Base-by-base conservation (phyloP, 2,888 invertebrate genomes). In the Pogonocherus hispidulus region DNA sequence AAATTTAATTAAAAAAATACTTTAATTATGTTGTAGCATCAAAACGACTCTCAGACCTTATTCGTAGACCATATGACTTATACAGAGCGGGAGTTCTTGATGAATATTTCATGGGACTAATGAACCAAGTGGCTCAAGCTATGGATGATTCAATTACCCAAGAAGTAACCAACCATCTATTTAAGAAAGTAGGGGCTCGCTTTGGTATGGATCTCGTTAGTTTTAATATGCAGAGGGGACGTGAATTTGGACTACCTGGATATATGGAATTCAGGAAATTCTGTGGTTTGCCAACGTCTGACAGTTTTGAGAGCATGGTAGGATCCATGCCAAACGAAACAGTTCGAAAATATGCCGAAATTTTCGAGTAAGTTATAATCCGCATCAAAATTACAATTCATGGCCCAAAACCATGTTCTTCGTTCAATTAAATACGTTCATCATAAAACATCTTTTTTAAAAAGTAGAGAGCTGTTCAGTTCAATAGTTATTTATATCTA, bases 101-200 rank as follows among this genome's bases (percentile, higher is more conserved):
- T 82, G 95, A 96, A 86, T 97, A 96, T 83, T 91, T 96, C 35
- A 95, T 96, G 94, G 96, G 96, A 37, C 86, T 96, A 72, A 93
- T 95, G 92, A 96, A 96, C 85, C 96, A 97, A 87, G 95, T 96
- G 19, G 95, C 96, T 1, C 96, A 96, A 85, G 95, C 96, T 81
- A 96, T 96, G 94, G 97, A 97, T 83, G 96, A 96, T 84, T 96
- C 95, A 0, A 95, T 97, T 74, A 96, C 96, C 0, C 91, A 91
- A 79, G 91, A 96, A 89, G 95, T 96, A 1, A 96, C 96, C 37
- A 96, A 96, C 86, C 95, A 96, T 85, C 87, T 96, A 64, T 96
- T 97, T 87, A 96, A 96, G 86, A 94, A 94, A 84, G 91, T 91
- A 16, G 86, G 84, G 3, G 83, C 83, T n/a, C 87, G 92, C 18